Conservation (phyloP, 2,797 vertebrate genomes). For the Tenualosa ilisha region DNA sequence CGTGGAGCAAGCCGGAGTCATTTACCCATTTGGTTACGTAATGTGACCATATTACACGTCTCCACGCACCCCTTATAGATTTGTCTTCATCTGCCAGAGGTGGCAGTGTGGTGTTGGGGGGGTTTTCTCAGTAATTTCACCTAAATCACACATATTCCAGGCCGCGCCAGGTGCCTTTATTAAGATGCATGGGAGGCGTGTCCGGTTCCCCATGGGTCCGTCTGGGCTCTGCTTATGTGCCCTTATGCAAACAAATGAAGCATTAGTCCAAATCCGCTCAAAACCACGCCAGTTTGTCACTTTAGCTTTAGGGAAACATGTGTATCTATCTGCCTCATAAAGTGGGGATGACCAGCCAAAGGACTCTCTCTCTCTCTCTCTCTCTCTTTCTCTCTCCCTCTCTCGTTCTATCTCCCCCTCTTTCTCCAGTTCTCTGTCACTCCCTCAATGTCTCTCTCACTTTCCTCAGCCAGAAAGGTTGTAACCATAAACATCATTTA, state of each 20-base stretch:
- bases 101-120: background rate
- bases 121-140: slow-evolving; percentile 31
- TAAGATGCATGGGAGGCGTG: slow-evolving; percentile 40
- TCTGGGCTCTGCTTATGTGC: slow-evolving; percentile 36
- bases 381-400: background rate
- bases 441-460: background rate
- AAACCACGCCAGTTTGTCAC: slow-evolving; percentile 6
- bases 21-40: slow-evolving; percentile 42
- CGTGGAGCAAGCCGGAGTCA: slow-evolving; percentile 23
- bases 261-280: slow-evolving; percentile 38
- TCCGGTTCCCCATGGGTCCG: background rate
- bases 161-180: slow-evolving; percentile 36
- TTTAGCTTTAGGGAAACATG: background rate
- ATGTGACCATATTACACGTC: slow-evolving; percentile 17
- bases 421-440: background rate
- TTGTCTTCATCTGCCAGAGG: slow-evolving; percentile 19
- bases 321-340: background rate
- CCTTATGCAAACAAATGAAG: slow-evolving; percentile 44
- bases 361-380: background rate
- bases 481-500: background rate
- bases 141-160: slow-evolving; percentile 27
- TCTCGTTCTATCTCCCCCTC: background rate
- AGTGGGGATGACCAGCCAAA: slow-evolving; percentile 4
- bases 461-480: background rate
- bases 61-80: slow-evolving; percentile 32